Percentiles rank a stretch among this genome's conserved stretches.
Evolutionary conservation across 1,140 invertebrate genomes (phyloP).

Genomic region (Eufriesea mexicana): DNA sequence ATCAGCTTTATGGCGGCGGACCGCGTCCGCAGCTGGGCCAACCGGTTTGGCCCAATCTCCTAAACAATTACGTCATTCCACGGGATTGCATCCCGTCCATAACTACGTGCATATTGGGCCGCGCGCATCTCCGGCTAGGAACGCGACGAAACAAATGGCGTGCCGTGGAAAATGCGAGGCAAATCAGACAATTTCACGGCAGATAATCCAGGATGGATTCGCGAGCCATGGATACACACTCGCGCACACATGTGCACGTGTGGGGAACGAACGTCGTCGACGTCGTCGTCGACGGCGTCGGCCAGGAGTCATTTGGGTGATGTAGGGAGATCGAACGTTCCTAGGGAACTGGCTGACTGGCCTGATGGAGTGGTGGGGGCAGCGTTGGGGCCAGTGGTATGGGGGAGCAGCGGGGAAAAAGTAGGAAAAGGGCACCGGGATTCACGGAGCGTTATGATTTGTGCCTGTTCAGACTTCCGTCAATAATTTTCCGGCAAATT

Average conservation of each 20-base stretch:
- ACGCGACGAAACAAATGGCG: slow-evolving; percentile 60
- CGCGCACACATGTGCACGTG: slow-evolving; percentile 4
- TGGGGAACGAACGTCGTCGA: background rate
- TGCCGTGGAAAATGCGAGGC: slow-evolving; percentile 73
- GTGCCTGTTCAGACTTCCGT: slow-evolving; percentile 77
- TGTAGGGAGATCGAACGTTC: slow-evolving; percentile 66
- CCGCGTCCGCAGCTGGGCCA: slow-evolving; percentile 26
- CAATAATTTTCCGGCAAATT: slow-evolving; percentile 82
- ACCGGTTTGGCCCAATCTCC: slow-evolving; percentile 29
- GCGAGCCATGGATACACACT: slow-evolving; percentile 39
- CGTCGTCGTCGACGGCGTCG: slow-evolving; percentile 17
- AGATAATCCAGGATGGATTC: slow-evolving; percentile 74
- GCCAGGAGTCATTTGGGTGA: slow-evolving; percentile 71
- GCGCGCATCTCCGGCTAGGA: slow-evolving; percentile 20
- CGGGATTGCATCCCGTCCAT: slow-evolving; percentile 37
- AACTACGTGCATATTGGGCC: slow-evolving; percentile 21
- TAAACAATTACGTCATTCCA: slow-evolving; percentile 44
- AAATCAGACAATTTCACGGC: slow-evolving; percentile 79
- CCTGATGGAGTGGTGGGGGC: background rate
- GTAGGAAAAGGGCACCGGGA: slow-evolving; percentile 63
- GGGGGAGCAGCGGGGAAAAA: too few species aligned
- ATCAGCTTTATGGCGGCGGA: slow-evolving; percentile 4
- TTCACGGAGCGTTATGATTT: slow-evolving; percentile 81
- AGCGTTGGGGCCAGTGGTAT: background rate
- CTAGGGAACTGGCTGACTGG: slow-evolving; percentile 3